Conservation (phyloP, 1,140 invertebrate genomes). For the Solenopsis fugax region DNA sequence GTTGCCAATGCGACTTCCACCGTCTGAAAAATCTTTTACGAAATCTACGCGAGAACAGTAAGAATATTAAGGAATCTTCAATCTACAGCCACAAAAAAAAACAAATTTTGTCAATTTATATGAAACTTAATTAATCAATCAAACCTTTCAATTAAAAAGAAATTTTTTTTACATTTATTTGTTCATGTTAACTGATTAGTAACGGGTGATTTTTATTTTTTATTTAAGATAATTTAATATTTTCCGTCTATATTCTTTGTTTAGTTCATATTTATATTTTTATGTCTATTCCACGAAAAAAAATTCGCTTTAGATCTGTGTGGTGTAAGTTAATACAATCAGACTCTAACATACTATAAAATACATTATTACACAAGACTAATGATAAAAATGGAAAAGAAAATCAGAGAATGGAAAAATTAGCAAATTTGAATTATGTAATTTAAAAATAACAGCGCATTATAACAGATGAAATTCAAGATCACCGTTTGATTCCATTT, state of each 20-base stretch:
- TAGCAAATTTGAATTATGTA: neutral
- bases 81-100: neutral
- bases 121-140: neutral
- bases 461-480: neutral
- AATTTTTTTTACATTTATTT: neutral
- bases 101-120: neutral
- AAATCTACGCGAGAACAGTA: neutral
- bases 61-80: neutral
- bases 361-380: neutral
- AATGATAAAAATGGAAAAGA: constrained; percentile 10
- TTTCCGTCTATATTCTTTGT: neutral
- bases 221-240: neutral
- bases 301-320: neutral
- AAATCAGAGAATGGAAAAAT: neutral
- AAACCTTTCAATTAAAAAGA: neutral
- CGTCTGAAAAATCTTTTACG: constrained; percentile 26
- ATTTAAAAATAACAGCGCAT: neutral
- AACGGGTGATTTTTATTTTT: neutral
- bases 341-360: neutral
- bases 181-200: neutral
- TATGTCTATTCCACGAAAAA: neutral
- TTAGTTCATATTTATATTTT: neutral
- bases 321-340: neutral
- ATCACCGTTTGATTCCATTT: constrained; percentile 24
- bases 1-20: constrained; percentile 12